Percentiles rank a stretch among this genome's conserved stretches.
Conservation (phyloP, 2,797 vertebrate species). For the Tarsius wallacei region DNA sequence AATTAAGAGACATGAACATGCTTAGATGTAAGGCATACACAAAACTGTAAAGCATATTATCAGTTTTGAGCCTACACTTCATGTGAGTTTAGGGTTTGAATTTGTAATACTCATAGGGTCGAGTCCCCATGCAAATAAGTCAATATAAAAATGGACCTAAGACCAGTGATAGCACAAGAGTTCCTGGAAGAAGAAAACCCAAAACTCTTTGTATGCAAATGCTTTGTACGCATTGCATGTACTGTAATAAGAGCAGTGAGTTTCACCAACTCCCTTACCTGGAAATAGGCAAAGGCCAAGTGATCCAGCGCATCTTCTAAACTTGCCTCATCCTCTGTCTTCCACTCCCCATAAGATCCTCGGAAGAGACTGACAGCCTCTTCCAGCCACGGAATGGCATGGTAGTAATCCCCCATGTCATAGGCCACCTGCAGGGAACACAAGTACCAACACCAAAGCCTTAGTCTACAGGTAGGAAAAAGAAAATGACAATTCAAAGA, state of each 20-base stretch:
- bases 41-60: background rate
- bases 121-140: background rate
- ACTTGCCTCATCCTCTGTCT: slow-evolving; percentile 94
- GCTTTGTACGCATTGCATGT: background rate
- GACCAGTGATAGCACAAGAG: background rate
- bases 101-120: background rate
- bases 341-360: slow-evolving; percentile 92
- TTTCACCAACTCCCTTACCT: slow-evolving; percentile 89
- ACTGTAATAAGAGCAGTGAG: background rate
- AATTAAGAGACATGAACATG: slow-evolving; percentile 30
- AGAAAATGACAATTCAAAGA: slow-evolving; percentile 30
- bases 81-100: background rate
- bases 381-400: slow-evolving; percentile 96
- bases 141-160: slow-evolving; percentile 3
- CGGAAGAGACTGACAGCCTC: slow-evolving; percentile 96
- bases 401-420: slow-evolving; percentile 95
- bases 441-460: background rate
- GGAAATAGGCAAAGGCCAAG: slow-evolving; percentile 97
- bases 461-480: background rate
- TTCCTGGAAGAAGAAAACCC: slow-evolving; percentile 56
- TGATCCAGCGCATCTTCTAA: slow-evolving; percentile 96
- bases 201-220: background rate
- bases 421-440: slow-evolving; percentile 95
- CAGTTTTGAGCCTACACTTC: background rate
- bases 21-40: no score